Percentiles rank a stretch among this genome's conserved stretches.
These are phyloP conservation scores for Tubiluchus corallicola DNA, from an alignment of 2,888 invertebrate genomes.

Conservation along the genomic window DNA sequence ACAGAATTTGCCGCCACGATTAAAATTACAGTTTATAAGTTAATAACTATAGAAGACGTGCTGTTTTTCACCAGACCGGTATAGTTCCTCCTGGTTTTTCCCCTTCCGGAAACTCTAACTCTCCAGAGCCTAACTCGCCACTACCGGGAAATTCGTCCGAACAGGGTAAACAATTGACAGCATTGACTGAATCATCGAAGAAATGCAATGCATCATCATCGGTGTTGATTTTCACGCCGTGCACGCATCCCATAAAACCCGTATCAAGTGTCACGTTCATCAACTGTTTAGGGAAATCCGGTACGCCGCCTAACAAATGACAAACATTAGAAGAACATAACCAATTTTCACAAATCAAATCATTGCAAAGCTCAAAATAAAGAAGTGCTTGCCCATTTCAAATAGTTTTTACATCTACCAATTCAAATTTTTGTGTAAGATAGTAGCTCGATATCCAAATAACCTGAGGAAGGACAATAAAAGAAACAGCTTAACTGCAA, in stretches of 20 bases:
- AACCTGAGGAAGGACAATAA: too few relatives aligned
- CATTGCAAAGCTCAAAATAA: too few relatives aligned
- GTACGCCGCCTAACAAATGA: not conserved
- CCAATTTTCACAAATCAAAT: too few relatives aligned
- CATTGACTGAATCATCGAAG: not conserved
- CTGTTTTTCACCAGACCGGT: too few relatives aligned
- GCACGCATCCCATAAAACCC: not conserved
- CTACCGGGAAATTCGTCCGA: not conserved
- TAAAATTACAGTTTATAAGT: too few relatives aligned
- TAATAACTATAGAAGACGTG: too few relatives aligned
- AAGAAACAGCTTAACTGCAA: too few relatives aligned
- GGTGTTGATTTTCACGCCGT: not conserved
- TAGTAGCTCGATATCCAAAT: too few relatives aligned
- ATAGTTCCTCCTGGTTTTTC: not conserved
- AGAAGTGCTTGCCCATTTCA: too few relatives aligned
- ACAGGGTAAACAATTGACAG: not conserved
- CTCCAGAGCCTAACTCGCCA: not conserved
- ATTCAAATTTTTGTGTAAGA: too few relatives aligned
- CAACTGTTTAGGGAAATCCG: not conserved
- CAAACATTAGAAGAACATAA: not conserved
- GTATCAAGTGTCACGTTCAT: not conserved
- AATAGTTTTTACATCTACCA: too few relatives aligned
- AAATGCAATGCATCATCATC: not conserved
- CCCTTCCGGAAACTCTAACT: not conserved
- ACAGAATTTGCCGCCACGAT: too few relatives aligned